Evolutionary conservation across 2,113 vertebrate genomes (phyloP), one percentile per base, ranked within the genome.

Genomic region (Channa maculata): DNA sequence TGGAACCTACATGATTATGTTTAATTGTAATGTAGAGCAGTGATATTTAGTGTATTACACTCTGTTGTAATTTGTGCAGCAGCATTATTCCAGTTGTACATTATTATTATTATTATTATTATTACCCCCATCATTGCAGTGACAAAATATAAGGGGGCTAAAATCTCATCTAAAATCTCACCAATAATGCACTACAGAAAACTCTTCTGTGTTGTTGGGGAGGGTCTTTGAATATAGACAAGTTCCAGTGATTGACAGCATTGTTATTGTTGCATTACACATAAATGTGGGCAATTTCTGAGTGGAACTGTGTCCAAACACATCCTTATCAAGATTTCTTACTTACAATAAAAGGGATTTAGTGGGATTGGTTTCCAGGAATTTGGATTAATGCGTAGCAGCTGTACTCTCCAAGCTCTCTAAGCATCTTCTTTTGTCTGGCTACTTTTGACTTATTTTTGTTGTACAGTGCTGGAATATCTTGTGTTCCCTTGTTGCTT

Each of bases 371-470:
- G 62, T 73, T 84, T 83, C 76, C 57, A 62, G 50, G 71, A 78
- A 65, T 87, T 65, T 70, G 70, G 74, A 79, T 85, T 65, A 82
- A 81, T 83, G 71, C 10, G 61, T 37, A 53, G 39, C 64, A 68
- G 79, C 57, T 65, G 49, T 51, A 50, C 37, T 75, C 55, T 71
- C 54, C 37, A 39, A 80, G 67, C 43, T 61, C 60, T 74, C 38
- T 7, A 38, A 49, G 58, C 71, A 39, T 44, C 37, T 50, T 80
- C 62, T 61, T 82, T 79, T 75, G 68, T 64, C 57, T 75, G 54
- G 48, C 52, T 10, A 5, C 38, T 65, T 77, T 60, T 57, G 51
- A 13, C 7, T 69, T 52, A 54, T 61, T 76, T 59, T 73, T 62
- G 8, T 55, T 75, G 2, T 33, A 53, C 44, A 80, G 60, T 72